These are phyloP conservation scores for Pristiophorus japonicus DNA, from an alignment of 2,113 vertebrate genomes.

Conservation along the genomic window DNA sequence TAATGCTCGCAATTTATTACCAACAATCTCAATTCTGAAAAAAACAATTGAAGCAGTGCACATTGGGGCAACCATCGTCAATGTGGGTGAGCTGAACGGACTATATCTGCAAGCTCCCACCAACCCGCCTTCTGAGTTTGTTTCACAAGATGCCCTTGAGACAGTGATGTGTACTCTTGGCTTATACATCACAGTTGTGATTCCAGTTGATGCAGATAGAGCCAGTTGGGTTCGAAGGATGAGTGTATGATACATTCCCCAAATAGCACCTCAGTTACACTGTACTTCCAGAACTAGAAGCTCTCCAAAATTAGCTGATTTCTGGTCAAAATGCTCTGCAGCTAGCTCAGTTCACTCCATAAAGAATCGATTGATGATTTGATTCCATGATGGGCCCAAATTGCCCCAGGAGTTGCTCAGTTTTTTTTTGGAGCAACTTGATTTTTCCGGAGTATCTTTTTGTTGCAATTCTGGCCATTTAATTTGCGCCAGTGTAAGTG, in stretches of 20 bases:
- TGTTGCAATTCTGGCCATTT: too few relatives aligned
- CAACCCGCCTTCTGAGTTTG: not conserved
- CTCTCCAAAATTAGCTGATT: not conserved
- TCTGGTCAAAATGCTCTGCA: not conserved
- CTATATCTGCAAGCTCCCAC: too few relatives aligned
- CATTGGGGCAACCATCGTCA: not conserved
- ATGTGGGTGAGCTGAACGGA: not conserved
- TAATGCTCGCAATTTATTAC: not conserved
- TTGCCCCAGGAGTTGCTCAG: too few relatives aligned
- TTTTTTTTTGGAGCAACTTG: too few relatives aligned
- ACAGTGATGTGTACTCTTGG: not conserved
- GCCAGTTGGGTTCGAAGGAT: not conserved
- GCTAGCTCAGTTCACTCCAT: not conserved
- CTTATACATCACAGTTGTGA: not conserved
- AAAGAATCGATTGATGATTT: not conserved
- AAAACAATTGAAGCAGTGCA: not conserved
- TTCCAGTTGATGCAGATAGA: not conserved
- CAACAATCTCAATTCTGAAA: not conserved
- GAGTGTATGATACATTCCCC: not conserved
- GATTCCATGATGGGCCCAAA: too few relatives aligned
- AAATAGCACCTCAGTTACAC: not conserved
- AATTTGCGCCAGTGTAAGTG: too few relatives aligned
- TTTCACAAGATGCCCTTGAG: constrained; percentile 6
- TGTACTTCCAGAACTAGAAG: not conserved
- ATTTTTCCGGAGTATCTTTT: too few relatives aligned